These are phyloP conservation scores for Hippoglossus hippoglossus DNA, from an alignment of 2,797 vertebrate genomes.

Conservation along the genomic window DNA sequence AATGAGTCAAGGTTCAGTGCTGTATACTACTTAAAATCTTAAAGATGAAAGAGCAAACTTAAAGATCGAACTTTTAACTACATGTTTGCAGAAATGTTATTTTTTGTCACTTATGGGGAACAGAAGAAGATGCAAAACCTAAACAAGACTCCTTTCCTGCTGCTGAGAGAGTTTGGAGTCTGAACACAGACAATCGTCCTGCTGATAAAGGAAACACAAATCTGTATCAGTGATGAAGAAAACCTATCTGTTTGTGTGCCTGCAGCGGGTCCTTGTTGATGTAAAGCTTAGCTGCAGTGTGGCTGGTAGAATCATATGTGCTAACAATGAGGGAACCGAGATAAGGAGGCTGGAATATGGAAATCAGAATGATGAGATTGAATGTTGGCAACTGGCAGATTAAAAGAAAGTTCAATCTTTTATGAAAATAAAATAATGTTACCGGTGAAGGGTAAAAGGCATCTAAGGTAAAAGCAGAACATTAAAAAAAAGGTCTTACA, in stretches of 20 bases:
- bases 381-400: too few relatives aligned
- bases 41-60: neutral
- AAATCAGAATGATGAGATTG: too few relatives aligned
- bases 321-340: conserved; percentile 17
- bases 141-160: conserved; percentile 44
- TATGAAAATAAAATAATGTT: too few relatives aligned
- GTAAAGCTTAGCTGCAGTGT: conserved; percentile 12
- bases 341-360: conserved; percentile 16
- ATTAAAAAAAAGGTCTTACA: too few relatives aligned
- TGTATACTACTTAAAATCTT: neutral
- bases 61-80: neutral
- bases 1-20: neutral
- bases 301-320: conserved; percentile 2
- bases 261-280: conserved; percentile 33
- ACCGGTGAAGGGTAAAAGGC: too few relatives aligned
- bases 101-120: conserved; percentile 2
- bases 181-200: conserved; percentile 14
- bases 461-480: too few relatives aligned
- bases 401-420: too few relatives aligned
- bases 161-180: conserved; percentile 1
- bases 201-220: conserved; percentile 29
- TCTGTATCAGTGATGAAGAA: conserved; percentile 3
- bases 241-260: conserved; percentile 8
- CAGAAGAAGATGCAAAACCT: conserved; percentile 57
- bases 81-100: neutral